Evolutionary conservation across 2,113 vertebrate genomes (phyloP), one percentile per base, ranked within the genome.

Genomic region (Eurypyga helias): DNA sequence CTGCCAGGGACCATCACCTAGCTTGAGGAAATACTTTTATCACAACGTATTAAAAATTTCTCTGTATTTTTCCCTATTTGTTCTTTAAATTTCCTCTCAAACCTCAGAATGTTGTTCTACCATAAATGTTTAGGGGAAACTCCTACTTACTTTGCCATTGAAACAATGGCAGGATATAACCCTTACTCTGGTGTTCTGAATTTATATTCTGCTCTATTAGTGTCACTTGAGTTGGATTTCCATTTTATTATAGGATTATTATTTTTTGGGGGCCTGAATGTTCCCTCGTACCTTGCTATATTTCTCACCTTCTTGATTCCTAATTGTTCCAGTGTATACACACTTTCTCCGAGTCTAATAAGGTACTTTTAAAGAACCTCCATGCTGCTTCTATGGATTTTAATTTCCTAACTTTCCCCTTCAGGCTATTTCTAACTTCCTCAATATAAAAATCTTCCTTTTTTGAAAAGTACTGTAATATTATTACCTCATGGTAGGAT

Each of bases 341-440:
- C 93, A 73, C 43, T 87, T 95, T 91, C 60, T 57, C 89, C 13
- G 14, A 83, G 45, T 57, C 90, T 96, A 95, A 96, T 61, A 94
- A 87, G 80, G 73, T 79, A 70, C 61, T 85, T 77, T 96, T 90
- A 84, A 97, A 83, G 92, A 97, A 94, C 67, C 58, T 95, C 72
- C 88, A 92, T 90, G 70, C 73, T 78, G 70, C 95, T 97, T 96
- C 91, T 94, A 91, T 7, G 36, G 92, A 97, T 97, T 97, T 92
- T 96, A 96, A 98, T 95, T 93, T 97, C 96, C 96, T 90, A 98
- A 96, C 87, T 93, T 98, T 97, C 93, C 96, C 96, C 96, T 95
- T 97, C 90, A 97, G 97, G 97, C 96, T 95, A 76, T 90, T 98
- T 97, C 94, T 97, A 83, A 87, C 92, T 98, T 98, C 93, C 92